Percentiles rank a stretch among this genome's conserved stretches.
phyloP scores from a whole-genome alignment of 2,888 invertebrate species.

The Stenichneumon culpator region DNA sequence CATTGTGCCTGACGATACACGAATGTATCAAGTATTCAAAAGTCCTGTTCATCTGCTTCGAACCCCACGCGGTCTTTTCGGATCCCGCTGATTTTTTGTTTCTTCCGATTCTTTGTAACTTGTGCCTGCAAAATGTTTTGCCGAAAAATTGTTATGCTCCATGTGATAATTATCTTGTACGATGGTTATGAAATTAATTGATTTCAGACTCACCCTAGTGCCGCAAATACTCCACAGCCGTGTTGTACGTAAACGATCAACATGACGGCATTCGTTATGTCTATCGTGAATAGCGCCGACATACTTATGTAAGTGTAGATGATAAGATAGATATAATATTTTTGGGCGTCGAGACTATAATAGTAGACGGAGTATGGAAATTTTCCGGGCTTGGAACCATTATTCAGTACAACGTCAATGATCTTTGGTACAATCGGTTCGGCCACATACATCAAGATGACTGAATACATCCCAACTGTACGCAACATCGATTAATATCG shows the following conservation, averaged over 20 bases:
- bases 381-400: no score
- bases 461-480: not conserved
- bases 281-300: not conserved
- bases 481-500: not conserved
- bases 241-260: conserved; percentile 49
- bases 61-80: no score
- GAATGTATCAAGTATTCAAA: not conserved
- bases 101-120: conserved; percentile 34
- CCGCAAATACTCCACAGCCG: conserved; percentile 47
- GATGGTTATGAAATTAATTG: not conserved
- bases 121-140: conserved; percentile 17
- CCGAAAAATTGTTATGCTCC: not conserved
- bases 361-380: no score
- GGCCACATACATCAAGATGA: not conserved
- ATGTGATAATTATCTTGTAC: not conserved
- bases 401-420: no score
- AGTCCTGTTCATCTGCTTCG: not conserved
- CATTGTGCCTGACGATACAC: conserved; percentile 50
- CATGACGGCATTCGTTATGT: conserved; percentile 23
- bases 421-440: no score
- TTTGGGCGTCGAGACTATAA: not conserved
- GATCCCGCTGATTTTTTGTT: not conserved
- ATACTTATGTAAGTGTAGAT: not conserved
- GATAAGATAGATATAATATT: conserved; percentile 10
- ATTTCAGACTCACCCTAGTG: conserved; percentile 37